These are phyloP conservation scores for Listronotus bonariensis DNA, from an alignment of 1,140 invertebrate species.

Conservation along the genomic window DNA sequence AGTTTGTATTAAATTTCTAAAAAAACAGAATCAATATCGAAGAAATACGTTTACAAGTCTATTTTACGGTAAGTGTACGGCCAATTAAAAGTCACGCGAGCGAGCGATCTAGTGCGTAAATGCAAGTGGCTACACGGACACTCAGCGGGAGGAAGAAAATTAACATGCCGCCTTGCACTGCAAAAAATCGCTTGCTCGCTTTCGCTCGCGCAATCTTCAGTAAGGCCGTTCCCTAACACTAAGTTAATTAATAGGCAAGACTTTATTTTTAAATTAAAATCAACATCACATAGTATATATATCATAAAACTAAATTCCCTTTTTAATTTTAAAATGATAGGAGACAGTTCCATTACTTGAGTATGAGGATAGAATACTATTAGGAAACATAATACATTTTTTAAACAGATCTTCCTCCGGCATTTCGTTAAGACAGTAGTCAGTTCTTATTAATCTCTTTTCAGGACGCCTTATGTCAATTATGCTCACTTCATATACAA, in stretches of 20 bases:
- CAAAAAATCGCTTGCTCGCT: no score
- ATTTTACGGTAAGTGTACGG: no score
- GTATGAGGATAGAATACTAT: constrained; percentile 42
- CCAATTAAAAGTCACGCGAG: no score
- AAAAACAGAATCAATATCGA: no score
- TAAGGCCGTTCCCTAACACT: no score
- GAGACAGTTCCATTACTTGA: constrained; percentile 43
- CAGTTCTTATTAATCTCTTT: constrained; percentile 42
- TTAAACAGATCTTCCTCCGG: constrained; percentile 45
- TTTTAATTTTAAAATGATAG: constrained; percentile 41
- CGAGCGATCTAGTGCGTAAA: no score
- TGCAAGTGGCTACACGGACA: no score
- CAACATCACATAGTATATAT: constrained; percentile 3
- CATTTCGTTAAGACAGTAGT: constrained; percentile 46
- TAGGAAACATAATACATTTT: constrained; percentile 45
- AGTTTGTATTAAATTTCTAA: no score
- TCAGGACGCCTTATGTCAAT: constrained; percentile 43
- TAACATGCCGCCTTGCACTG: no score
- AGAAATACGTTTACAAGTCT: no score
- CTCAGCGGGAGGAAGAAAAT: no score
- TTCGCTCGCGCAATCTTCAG: no score
- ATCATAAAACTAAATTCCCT: constrained; percentile 18
- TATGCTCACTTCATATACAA: constrained; percentile 44
- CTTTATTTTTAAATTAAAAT: not conserved
- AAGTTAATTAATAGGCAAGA: not conserved